These are phyloP conservation scores for Hypercompe scribonia DNA, from an alignment of 2,888 invertebrate genomes.

Conservation along the genomic window DNA sequence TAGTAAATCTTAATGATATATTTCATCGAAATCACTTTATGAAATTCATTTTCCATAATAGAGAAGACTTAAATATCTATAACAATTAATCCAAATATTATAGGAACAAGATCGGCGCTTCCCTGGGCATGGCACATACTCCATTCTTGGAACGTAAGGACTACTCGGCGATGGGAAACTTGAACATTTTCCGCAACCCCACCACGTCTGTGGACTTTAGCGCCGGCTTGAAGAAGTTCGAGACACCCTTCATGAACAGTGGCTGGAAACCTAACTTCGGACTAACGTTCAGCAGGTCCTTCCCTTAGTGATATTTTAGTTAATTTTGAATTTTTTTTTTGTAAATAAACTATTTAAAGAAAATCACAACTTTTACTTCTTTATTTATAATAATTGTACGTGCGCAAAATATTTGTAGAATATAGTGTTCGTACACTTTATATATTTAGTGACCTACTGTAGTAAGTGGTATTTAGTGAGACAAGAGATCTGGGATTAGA, in stretches of 20 bases:
- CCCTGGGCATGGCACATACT: conserved; percentile 34
- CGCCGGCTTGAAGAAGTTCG: conserved; percentile 38
- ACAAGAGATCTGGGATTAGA: too few relatives aligned
- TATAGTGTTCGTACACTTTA: too few relatives aligned
- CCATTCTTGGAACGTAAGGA: conserved; percentile 41
- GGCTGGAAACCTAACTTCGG: conserved; percentile 42
- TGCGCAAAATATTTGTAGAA: too few relatives aligned
- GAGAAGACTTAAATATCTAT: too few relatives aligned
- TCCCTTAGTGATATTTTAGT: neutral
- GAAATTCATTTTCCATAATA: too few relatives aligned
- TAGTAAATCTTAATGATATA: neutral
- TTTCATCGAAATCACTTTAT: too few relatives aligned
- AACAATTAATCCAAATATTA: too few relatives aligned
- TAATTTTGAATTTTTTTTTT: neutral
- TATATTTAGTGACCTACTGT: too few relatives aligned
- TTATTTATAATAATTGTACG: too few relatives aligned
- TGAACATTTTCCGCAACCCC: conserved; percentile 39
- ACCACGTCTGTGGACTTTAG: conserved; percentile 37
- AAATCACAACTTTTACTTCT: too few relatives aligned
- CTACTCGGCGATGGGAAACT: conserved; percentile 40
- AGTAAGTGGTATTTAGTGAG: too few relatives aligned
- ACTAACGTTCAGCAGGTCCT: conserved; percentile 23
- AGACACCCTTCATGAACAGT: conserved; percentile 40
- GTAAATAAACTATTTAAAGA: too few relatives aligned
- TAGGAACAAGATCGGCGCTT: conserved; percentile 35